A percentile compares a stretch with the other conserved stretches of the same genome.
Conservation (phyloP, 37 sponge, comb jelly and placozoan species). For the Theonella swinhoei region DNA sequence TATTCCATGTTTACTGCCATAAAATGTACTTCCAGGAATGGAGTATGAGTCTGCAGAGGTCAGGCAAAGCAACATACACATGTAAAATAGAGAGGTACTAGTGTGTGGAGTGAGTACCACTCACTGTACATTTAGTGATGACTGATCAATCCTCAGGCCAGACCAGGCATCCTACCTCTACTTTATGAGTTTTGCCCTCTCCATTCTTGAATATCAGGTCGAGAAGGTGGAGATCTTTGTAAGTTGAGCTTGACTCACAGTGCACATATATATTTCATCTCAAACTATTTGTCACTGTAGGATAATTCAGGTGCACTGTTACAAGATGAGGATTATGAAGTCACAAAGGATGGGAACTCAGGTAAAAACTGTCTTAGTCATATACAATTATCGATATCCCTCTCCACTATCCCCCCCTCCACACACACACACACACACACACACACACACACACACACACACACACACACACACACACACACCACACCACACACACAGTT, state of each 20-base stretch:
- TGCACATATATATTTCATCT: background rate
- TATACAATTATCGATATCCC: no score
- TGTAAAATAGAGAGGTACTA: constrained; percentile 56
- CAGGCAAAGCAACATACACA: constrained; percentile 23
- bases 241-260: constrained; percentile 13
- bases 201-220: constrained; percentile 48
- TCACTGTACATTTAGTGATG: background rate
- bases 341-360: constrained; percentile 38
- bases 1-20: background rate
- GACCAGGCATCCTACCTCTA: constrained; percentile 70
- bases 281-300: constrained; percentile 1
- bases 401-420: no score
- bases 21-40: constrained; percentile 31
- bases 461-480: no score
- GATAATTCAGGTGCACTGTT: constrained; percentile 63
- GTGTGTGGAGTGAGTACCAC: background rate
- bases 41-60: constrained; percentile 30
- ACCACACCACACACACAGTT: no score
- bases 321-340: constrained; percentile 69
- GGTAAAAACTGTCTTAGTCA: no score
- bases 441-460: no score
- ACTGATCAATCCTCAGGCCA: constrained; percentile 20
- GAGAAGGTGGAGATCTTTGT: constrained; percentile 73
- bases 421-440: no score
- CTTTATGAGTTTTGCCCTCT: constrained; percentile 75